These are phyloP conservation scores for Metopolophium dirhodum DNA, from an alignment of 1,140 invertebrate genomes.

Conservation along the genomic window DNA sequence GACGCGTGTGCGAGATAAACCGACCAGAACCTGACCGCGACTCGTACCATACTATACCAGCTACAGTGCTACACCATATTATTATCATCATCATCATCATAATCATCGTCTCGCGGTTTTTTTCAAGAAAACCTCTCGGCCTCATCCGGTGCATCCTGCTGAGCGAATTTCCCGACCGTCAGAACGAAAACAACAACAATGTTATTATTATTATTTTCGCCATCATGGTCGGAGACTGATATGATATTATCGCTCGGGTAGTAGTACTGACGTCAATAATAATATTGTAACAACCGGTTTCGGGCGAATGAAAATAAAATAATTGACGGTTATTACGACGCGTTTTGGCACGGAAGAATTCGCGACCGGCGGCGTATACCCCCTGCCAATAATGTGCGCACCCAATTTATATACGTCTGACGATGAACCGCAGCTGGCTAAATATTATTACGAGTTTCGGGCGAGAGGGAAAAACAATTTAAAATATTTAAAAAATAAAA, in stretches of 20 bases:
- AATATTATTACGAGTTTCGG: neutral
- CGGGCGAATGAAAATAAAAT: neutral
- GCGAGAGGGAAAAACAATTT: neutral
- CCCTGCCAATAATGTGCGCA: fast-evolving
- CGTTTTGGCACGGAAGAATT: neutral
- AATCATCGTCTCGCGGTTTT: no score
- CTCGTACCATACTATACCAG: neutral
- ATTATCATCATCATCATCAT: no score
- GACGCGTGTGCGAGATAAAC: neutral
- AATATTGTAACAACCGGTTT: neutral
- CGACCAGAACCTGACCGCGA: neutral
- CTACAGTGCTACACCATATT: no score
- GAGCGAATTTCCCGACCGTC: neutral
- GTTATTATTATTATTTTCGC: neutral
- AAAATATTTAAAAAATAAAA: neutral
- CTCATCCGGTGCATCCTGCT: no score
- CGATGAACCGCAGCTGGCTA: neutral
- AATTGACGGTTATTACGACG: neutral
- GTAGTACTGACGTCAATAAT: neutral
- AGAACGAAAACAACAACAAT: neutral
- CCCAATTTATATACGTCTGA: neutral
- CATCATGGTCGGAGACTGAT: neutral
- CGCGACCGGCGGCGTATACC: no score
- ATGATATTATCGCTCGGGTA: neutral
- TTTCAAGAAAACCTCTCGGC: no score